These are phyloP conservation scores for Megalopta genalis DNA, from an alignment of 1,140 invertebrate species.

Conservation along the genomic window DNA sequence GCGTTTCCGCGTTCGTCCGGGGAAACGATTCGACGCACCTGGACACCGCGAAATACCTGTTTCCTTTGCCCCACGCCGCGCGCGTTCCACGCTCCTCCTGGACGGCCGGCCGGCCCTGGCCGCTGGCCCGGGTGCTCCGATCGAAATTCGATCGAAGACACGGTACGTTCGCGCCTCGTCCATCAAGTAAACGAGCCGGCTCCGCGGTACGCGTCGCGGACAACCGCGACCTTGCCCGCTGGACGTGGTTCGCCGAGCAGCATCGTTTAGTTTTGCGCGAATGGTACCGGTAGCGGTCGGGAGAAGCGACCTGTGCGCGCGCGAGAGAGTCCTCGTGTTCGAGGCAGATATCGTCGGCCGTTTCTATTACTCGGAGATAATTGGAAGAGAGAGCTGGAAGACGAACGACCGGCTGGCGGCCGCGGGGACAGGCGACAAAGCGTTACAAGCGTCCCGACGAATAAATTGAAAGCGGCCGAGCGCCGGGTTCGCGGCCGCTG, in stretches of 20 bases:
- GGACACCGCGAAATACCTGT: neutral
- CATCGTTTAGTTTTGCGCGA: too few relatives aligned
- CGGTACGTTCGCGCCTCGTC: too few relatives aligned
- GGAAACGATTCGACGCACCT: neutral
- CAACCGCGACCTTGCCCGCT: too few relatives aligned
- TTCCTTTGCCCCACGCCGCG: too few relatives aligned
- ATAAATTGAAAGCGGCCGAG: slow-evolving; percentile 32
- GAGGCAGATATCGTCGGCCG: neutral
- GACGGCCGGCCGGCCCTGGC: too few relatives aligned
- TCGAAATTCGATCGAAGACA: too few relatives aligned
- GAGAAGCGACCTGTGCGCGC: neutral
- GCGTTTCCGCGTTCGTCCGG: slow-evolving; percentile 17
- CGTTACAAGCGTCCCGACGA: slow-evolving; percentile 11
- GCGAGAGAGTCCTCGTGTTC: neutral
- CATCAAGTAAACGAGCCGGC: too few relatives aligned
- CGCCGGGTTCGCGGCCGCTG: neutral
- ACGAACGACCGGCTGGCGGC: neutral
- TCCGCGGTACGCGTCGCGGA: too few relatives aligned
- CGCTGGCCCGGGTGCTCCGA: too few relatives aligned
- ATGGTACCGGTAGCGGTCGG: neutral
- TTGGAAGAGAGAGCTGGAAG: neutral
- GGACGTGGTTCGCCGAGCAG: too few relatives aligned
- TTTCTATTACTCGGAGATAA: neutral
- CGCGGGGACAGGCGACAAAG: slow-evolving; percentile 15
- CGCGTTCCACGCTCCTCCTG: too few relatives aligned